Evolutionary conservation across 1,140 invertebrate genomes (phyloP).

Genomic region (Eumaeus atala): DNA sequence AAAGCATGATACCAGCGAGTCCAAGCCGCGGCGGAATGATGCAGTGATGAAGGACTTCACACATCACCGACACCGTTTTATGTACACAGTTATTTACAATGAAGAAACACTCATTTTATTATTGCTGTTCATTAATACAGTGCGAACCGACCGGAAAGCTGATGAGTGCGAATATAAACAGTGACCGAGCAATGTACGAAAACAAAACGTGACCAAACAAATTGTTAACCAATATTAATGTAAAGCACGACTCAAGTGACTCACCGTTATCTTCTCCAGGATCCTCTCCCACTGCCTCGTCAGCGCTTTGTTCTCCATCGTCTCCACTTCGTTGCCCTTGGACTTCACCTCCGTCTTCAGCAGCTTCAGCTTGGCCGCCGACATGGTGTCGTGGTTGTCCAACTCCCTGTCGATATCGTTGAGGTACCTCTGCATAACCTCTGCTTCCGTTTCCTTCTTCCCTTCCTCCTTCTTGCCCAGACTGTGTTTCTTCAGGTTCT

Average conservation of each 20-base stretch:
- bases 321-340: conserved; percentile 32
- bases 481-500: conserved; percentile 40
- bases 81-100: conserved; percentile 43
- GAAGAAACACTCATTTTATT: not conserved
- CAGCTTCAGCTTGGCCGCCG: conserved; percentile 34
- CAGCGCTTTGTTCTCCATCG: conserved; percentile 31
- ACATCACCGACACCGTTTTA: conserved; percentile 25
- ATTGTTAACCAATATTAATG: conserved; percentile 6
- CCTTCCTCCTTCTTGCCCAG: conserved; percentile 15
- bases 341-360: conserved; percentile 35
- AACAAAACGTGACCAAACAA: not conserved
- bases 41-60: conserved; percentile 12
- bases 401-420: conserved; percentile 38
- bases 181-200: conserved; percentile 21
- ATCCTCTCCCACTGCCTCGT: conserved; percentile 39
- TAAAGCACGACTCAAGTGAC: conserved; percentile 17
- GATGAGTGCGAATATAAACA: conserved; percentile 43
- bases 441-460: conserved; percentile 27
- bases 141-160: conserved; percentile 25
- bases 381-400: conserved; percentile 32
- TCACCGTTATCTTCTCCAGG: conserved; percentile 51
- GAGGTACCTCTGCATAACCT: conserved; percentile 32
- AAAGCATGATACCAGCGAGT: conserved; percentile 46
- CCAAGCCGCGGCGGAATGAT: conserved; percentile 38
- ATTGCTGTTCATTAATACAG: conserved; percentile 6